A percentile compares a stretch with the other conserved stretches of the same genome.
phyloP scores from a whole-genome alignment of 2,113 vertebrate genomes.

The Nothobranchius kuhntae region DNA sequence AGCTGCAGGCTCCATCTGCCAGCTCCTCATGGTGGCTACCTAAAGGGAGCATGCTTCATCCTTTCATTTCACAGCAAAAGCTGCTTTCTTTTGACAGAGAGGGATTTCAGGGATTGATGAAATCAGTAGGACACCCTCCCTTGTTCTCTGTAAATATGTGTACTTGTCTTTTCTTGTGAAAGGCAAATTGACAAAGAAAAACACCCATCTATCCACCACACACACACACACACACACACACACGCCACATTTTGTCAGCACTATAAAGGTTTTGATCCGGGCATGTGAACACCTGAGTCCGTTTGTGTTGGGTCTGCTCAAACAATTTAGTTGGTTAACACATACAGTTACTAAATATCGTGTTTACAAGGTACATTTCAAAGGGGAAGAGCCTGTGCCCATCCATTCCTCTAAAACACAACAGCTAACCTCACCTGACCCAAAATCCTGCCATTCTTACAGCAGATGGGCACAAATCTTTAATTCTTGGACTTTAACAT shows the following conservation, averaged over 20 bases:
- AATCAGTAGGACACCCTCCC: conserved; percentile 35
- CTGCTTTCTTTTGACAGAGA: conserved; percentile 52
- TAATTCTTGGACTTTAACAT: no score
- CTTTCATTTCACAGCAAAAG: conserved; percentile 52
- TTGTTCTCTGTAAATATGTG: conserved; percentile 42
- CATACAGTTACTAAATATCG: conserved; percentile 23
- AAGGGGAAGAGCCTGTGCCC: not conserved
- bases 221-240: conserved; percentile 3
- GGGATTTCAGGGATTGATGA: conserved; percentile 50
- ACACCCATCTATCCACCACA: no score
- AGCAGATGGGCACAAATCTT: no score
- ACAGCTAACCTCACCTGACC: no score
- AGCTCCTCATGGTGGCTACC: conserved; percentile 71
- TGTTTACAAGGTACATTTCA: conserved; percentile 26
- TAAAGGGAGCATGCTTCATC: conserved; percentile 57
- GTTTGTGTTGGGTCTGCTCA: conserved; percentile 34
- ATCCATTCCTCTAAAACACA: no score
- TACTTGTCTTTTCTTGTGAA: conserved; percentile 23
- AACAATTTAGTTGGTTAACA: conserved; percentile 40
- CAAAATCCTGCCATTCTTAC: no score
- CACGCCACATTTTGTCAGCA: conserved; percentile 4
- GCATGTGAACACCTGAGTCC: conserved; percentile 29
- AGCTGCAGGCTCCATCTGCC: conserved; percentile 82
- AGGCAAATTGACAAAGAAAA: conserved; percentile 7
- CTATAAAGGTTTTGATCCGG: conserved; percentile 16